Evolutionary conservation across 2,113 vertebrate species (phyloP), one percentile per base, ranked within the genome.

Genomic region (Gobiocypris rarus): DNA sequence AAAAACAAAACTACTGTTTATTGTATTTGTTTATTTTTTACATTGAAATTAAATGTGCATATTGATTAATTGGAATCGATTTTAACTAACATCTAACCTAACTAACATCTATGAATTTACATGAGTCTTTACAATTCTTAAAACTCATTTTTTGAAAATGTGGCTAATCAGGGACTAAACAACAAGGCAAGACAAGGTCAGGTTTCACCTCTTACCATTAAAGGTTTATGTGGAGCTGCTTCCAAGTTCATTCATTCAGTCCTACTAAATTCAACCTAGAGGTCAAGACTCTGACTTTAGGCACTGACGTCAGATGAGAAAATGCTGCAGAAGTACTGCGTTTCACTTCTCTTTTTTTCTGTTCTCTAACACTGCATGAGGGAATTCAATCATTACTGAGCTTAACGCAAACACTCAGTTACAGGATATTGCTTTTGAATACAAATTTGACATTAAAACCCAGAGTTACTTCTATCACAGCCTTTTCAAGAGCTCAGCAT

Each of bases 381-480:
- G 56, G 54, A 78, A 78, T 63, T 63, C 76, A 78, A 78, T 78
- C 38, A 63, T 78, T 26, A 5, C 14, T 28, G n/a, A 63, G 56
- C 38, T 78, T 45, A 63, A 78, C 9, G 24, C 38, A 78, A 78
- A 45, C 56, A 78, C 76, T 77, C 54, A 45, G 56, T 9, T 61
- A 11, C 56, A 78, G n/a, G 22, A 45, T 19, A 24, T 45, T 78
- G 76, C 56, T 24, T 61, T 45, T 63, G 56, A 78, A 61, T 61
- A 61, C 56, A 11, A 78, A 45, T 61, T 78, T 59, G 58, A 38
- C 76, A 78, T 78, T 61, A 45, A 61, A 61, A 11, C 54, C 3
- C 22, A 41, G 9, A 34, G 75, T 58, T 77, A 77, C 24, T 78
- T 78, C n/a, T 19, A 78, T 61, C 76, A 24, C 19, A 43, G 56